phyloP scores from a whole-genome alignment of 2,888 invertebrate genomes.

The Scotopteryx bipunctaria region DNA sequence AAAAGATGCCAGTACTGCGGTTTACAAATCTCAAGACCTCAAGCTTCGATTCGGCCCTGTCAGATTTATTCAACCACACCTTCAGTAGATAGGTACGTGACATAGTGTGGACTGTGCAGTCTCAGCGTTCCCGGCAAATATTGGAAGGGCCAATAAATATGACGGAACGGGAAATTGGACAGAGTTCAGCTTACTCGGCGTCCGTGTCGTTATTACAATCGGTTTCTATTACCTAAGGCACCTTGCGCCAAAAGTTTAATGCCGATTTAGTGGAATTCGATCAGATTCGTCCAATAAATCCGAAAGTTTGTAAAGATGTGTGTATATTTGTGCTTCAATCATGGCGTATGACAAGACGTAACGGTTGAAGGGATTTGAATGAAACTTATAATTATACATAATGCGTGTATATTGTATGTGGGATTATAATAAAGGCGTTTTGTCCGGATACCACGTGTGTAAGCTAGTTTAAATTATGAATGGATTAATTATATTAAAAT shows the following conservation, averaged over 20 bases:
- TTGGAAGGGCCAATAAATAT: slow-evolving; percentile 70
- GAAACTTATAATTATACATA: too few relatives aligned
- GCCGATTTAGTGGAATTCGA: neutral
- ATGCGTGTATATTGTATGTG: too few relatives aligned
- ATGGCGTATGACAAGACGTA: too few relatives aligned
- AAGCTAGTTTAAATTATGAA: too few relatives aligned
- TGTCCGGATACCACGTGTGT: too few relatives aligned
- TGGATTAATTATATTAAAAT: too few relatives aligned
- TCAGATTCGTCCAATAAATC: neutral
- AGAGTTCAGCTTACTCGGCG: slow-evolving; percentile 65
- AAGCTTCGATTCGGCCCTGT: neutral
- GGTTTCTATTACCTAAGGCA: slow-evolving; percentile 19
- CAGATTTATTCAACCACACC: neutral
- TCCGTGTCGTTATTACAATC: slow-evolving; percentile 35
- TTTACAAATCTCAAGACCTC: neutral
- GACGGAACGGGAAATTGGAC: slow-evolving; percentile 71
- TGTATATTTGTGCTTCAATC: too few relatives aligned
- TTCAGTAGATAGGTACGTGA: neutral
- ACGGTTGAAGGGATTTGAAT: too few relatives aligned
- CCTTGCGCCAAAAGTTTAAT: neutral
- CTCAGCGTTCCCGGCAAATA: slow-evolving; percentile 42
- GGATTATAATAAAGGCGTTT: too few relatives aligned
- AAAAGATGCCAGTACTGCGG: too few relatives aligned
- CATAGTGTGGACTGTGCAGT: slow-evolving; percentile 4
- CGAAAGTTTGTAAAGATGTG: too few relatives aligned